Conservation (phyloP, 2,797 vertebrate species). For the Antrozous pallidus region DNA sequence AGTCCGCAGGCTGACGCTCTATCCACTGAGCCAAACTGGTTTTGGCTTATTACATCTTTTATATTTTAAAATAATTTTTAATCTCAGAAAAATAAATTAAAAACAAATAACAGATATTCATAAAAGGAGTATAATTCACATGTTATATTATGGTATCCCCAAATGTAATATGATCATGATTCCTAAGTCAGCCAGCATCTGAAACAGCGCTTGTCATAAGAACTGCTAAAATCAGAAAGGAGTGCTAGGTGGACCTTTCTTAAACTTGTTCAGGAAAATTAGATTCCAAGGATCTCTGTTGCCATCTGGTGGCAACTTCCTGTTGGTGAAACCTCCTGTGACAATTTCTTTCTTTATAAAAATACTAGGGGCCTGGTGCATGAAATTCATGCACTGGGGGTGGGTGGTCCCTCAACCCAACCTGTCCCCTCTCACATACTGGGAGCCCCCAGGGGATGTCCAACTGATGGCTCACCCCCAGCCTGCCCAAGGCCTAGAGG, state of each 20-base stretch:
- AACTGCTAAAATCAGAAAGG: background rate
- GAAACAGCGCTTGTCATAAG: background rate
- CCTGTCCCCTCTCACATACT: no score
- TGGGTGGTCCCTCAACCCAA: no score
- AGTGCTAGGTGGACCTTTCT: background rate
- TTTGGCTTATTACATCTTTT: background rate
- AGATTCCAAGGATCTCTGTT: background rate
- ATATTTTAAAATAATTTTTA: slow-evolving; percentile 29
- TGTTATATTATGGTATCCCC: background rate
- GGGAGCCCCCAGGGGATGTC: no score
- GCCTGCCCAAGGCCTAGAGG: no score
- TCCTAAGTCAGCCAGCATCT: background rate
- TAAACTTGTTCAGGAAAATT: rapidly evolving
- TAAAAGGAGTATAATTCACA: background rate
- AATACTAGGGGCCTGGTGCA: no score
- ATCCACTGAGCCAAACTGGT: no score
- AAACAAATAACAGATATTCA: background rate
- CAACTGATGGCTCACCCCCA: no score
- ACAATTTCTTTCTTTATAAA: background rate
- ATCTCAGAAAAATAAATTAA: slow-evolving; percentile 40
- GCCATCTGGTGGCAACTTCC: slow-evolving; percentile 54
- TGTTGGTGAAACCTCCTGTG: background rate
- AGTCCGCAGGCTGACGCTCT: no score
- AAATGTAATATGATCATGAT: background rate
- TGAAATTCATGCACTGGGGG: no score